Percentiles rank a stretch among this genome's conserved stretches.
Evolutionary conservation across 2,888 invertebrate genomes (phyloP).

Genomic region (Heliothis peltigera): DNA sequence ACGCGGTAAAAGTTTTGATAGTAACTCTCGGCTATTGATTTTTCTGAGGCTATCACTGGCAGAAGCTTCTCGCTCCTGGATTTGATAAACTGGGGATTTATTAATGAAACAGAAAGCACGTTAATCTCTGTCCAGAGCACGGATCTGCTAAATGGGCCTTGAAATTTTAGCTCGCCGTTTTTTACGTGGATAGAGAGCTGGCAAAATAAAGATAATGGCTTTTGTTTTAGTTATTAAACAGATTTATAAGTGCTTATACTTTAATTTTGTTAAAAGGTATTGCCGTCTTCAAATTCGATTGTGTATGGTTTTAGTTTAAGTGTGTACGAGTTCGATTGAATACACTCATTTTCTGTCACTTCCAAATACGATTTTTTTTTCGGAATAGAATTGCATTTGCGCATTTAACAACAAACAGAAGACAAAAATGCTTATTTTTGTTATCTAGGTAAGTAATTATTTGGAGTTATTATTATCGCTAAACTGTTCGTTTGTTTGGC

Average conservation of each 20-base stretch:
- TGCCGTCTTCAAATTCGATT: conserved; percentile 25
- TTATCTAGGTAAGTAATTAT: conserved; percentile 18
- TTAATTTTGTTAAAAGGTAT: conserved; percentile 51
- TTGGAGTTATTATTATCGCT: conserved; percentile 30
- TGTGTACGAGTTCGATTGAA: no score
- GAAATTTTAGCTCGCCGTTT: conserved; percentile 70
- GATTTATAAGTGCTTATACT: conserved; percentile 52
- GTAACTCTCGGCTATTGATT: conserved; percentile 42
- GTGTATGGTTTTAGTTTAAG: conserved; percentile 19
- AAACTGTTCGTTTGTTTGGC: conserved; percentile 43
- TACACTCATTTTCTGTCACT: no score
- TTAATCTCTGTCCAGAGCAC: conserved; percentile 82
- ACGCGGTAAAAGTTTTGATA: conserved; percentile 41
- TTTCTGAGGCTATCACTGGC: conserved; percentile 38
- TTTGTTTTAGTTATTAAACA: conserved; percentile 50
- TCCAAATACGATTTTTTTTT: neutral
- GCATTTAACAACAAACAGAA: neutral
- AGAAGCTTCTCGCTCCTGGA: conserved; percentile 56
- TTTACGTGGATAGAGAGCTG: conserved; percentile 63
- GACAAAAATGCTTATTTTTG: conserved; percentile 3
- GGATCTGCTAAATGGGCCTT: conserved; percentile 78
- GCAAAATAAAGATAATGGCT: conserved; percentile 61
- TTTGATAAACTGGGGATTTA: conserved; percentile 73
- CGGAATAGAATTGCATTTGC: neutral
- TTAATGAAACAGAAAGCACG: conserved; percentile 78